These are phyloP conservation scores for Anguilla pacifica DNA, from an alignment of 2,797 vertebrate species.

Conservation along the genomic window DNA sequence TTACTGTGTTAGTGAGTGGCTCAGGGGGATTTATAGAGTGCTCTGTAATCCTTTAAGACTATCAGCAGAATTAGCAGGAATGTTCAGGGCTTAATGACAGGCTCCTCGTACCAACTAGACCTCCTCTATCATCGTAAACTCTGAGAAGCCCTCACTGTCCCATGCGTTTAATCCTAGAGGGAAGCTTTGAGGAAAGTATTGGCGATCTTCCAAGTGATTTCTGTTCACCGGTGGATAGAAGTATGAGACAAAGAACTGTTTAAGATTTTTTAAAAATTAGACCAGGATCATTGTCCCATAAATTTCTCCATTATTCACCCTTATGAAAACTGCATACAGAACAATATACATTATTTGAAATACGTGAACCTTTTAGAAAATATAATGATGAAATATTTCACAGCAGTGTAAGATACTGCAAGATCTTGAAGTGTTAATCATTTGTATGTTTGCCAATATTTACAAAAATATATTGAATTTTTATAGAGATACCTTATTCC, in stretches of 20 bases:
- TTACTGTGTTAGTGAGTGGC: background rate
- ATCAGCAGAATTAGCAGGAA: conserved; percentile 31
- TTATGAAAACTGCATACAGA: background rate
- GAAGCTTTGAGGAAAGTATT: background rate
- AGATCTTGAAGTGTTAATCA: background rate
- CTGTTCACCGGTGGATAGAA: background rate
- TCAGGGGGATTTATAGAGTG: background rate
- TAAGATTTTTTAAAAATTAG: background rate
- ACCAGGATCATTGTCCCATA: background rate
- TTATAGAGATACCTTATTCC: too few relatives aligned
- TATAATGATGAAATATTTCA: background rate
- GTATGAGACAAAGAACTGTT: background rate
- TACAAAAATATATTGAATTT: too few relatives aligned
- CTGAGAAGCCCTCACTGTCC: background rate
- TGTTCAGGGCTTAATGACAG: background rate
- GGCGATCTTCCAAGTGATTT: background rate
- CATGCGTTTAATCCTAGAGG: background rate
- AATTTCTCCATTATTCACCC: background rate
- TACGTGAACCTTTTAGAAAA: background rate
- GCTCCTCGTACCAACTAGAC: background rate
- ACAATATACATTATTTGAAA: background rate
- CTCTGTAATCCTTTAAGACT: conserved; percentile 33
- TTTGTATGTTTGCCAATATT: too few relatives aligned
- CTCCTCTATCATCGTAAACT: background rate
- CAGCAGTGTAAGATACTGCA: background rate